Conservation (phyloP, 2,113 vertebrate species). For the Malurus alboscapulatus region DNA sequence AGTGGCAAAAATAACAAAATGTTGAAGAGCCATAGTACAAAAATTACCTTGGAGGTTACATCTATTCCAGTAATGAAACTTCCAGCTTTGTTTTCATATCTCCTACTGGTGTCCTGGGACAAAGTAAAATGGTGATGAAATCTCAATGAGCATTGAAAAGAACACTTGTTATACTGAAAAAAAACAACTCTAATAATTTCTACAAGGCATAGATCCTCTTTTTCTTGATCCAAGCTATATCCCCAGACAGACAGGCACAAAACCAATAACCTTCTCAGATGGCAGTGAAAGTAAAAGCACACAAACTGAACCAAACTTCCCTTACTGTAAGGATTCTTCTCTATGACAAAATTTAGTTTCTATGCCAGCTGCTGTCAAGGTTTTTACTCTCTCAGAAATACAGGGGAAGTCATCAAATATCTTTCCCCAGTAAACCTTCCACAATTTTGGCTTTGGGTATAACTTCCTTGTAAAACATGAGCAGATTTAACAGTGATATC, state of each 20-base stretch:
- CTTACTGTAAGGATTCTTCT: not conserved
- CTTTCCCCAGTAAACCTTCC: not conserved
- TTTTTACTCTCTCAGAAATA: not conserved
- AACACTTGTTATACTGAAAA: not conserved
- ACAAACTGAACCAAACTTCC: not conserved
- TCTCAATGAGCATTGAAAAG: not conserved
- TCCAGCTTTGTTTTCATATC: constrained; percentile 96
- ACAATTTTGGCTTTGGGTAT: not conserved
- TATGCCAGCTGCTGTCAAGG: not conserved
- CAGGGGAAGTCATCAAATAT: not conserved
- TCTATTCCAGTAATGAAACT: constrained; percentile 98
- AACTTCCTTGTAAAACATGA: not conserved
- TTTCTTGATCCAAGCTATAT: not conserved
- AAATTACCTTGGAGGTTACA: constrained; percentile 91
- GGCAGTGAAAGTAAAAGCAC: not conserved
- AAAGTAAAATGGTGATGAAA: constrained; percentile 15
- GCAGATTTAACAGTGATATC: not conserved
- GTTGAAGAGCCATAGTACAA: not conserved
- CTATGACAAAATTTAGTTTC: not conserved
- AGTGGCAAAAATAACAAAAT: constrained; percentile 42
- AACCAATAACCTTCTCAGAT: not conserved
- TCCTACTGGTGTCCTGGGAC: constrained; percentile 87
- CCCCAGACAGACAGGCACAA: not conserved
- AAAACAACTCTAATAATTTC: not conserved
- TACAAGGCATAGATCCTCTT: not conserved